phyloP scores from a whole-genome alignment of 2,888 invertebrate genomes.

The Drosophila pseudotakahashii region DNA sequence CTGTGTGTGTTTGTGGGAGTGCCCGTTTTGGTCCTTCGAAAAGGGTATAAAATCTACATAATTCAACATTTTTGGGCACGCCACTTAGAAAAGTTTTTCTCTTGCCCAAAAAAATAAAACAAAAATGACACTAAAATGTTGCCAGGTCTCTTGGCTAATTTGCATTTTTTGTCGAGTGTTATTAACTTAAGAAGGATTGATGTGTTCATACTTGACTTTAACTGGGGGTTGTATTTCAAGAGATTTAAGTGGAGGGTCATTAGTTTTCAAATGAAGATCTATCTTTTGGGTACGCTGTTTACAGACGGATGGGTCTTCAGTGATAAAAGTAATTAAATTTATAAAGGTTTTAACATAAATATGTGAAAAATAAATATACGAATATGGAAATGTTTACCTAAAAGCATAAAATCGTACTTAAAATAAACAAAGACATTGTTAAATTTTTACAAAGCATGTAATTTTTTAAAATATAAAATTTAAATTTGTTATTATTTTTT shows the following conservation, averaged over 20 bases:
- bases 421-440: too few species aligned
- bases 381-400: too few species aligned
- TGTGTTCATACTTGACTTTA: conserved; percentile 12
- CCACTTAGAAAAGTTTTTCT: conserved; percentile 33
- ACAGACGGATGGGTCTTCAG: too few species aligned
- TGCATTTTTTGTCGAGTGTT: conserved; percentile 40
- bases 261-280: conserved; percentile 7
- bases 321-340: neutral
- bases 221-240: neutral
- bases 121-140: conserved; percentile 27
- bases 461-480: too few species aligned
- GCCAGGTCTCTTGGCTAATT: conserved; percentile 40
- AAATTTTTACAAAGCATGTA: too few species aligned
- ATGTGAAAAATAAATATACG: too few species aligned
- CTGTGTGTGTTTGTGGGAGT: conserved; percentile 2
- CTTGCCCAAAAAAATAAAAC: conserved; percentile 14
- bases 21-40: neutral
- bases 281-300: neutral
- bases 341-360: neutral
- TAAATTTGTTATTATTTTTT: too few species aligned
- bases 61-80: conserved; percentile 45
- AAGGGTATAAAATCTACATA: conserved; percentile 53
- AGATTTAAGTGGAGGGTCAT: conserved; percentile 6
- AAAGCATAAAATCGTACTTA: too few species aligned
- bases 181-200: conserved; percentile 23